Evolutionary conservation across 2,113 vertebrate species (phyloP).

Genomic region (Micronisus gabar): DNA sequence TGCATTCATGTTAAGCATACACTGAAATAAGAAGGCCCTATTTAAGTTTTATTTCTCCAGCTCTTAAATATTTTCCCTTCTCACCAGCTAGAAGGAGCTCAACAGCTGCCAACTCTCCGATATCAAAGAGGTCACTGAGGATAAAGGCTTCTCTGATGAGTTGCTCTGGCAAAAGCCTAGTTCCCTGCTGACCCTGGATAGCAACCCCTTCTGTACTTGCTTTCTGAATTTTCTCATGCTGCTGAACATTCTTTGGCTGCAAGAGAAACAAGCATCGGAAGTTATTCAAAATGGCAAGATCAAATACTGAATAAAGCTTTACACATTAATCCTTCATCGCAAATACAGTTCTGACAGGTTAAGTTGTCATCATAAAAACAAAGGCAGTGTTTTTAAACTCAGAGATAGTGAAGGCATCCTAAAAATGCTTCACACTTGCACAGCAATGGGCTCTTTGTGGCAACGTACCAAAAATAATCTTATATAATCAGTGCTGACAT

Average conservation of each 20-base stretch:
- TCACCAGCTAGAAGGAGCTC: constrained; percentile 95
- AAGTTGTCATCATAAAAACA: not conserved
- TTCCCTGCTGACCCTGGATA: constrained; percentile 94
- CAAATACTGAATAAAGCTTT: not conserved
- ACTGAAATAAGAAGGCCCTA: not conserved
- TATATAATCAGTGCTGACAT: not conserved
- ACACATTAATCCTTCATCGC: not conserved
- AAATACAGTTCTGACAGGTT: not conserved
- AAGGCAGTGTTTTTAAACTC: not conserved
- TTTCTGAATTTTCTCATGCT: constrained; percentile 94
- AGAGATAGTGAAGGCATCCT: not conserved
- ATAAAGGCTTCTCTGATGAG: constrained; percentile 95
- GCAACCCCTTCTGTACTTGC: constrained; percentile 94
- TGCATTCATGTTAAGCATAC: not conserved
- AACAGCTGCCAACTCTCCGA: constrained; percentile 92
- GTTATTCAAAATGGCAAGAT: not conserved
- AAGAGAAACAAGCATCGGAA: constrained; percentile 20
- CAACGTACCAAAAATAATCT: not conserved
- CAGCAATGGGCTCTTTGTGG: not conserved
- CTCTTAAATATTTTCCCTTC: constrained; percentile 18
- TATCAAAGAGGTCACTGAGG: constrained; percentile 94
- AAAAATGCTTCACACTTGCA: not conserved
- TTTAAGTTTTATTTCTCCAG: not conserved
- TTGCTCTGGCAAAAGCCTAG: constrained; percentile 89
- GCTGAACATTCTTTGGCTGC: constrained; percentile 93